Evolutionary conservation across 2,797 vertebrate genomes (phyloP).

Genomic region (Macropus fuliginosus): DNA sequence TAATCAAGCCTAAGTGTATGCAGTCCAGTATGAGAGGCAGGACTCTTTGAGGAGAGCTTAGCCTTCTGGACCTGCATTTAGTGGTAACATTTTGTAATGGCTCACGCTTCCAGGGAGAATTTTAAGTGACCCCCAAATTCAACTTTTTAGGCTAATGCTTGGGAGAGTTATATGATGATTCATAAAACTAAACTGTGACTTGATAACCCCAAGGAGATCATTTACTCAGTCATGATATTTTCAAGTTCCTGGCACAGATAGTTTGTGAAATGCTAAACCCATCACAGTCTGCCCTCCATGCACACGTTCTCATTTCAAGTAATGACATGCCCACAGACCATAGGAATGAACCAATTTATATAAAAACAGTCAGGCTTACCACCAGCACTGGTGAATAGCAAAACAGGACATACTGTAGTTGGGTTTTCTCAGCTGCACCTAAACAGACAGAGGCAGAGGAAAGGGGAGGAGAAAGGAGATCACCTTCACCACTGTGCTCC

Average conservation of each 20-base stretch:
- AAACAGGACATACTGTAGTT: background rate
- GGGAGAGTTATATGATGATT: background rate
- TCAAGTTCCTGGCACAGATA: background rate
- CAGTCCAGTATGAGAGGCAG: background rate
- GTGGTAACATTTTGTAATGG: background rate
- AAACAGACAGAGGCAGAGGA: background rate
- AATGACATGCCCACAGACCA: background rate
- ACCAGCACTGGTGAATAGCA: background rate
- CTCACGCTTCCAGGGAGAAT: background rate
- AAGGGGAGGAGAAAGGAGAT: background rate
- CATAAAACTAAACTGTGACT: background rate
- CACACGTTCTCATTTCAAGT: background rate
- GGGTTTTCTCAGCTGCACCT: background rate
- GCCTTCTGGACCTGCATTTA: background rate
- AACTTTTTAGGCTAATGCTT: background rate
- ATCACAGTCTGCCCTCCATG: background rate
- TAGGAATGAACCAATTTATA: background rate
- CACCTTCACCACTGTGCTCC: background rate
- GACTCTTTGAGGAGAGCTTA: background rate
- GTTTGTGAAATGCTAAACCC: background rate
- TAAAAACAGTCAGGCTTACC: background rate
- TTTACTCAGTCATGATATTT: background rate
- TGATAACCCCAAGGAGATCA: background rate
- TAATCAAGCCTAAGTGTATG: background rate
- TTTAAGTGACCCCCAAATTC: background rate